Percentiles rank a stretch among this genome's conserved stretches.
phyloP scores from a whole-genome alignment of 2,888 invertebrate species.

The Buathra laborator region DNA sequence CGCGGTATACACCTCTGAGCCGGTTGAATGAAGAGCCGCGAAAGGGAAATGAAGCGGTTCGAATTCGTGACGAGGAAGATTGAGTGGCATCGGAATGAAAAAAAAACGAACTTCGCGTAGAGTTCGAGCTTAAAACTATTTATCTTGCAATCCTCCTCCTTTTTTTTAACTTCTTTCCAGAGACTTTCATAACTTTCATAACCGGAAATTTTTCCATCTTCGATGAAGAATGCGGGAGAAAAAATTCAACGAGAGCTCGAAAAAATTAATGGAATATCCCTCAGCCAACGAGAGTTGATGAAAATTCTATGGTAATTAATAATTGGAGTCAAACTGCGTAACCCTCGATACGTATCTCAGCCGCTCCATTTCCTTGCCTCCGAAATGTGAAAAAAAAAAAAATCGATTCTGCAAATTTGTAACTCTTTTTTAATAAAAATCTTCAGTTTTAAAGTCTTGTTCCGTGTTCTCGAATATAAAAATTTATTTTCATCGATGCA shows the following conservation, averaged over 20 bases:
- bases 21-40: slow-evolving; percentile 15
- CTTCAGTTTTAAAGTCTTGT: too few species aligned
- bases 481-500: too few species aligned
- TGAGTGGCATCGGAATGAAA: slow-evolving; percentile 9
- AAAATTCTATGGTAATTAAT: slow-evolving; percentile 52
- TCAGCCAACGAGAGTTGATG: slow-evolving; percentile 26
- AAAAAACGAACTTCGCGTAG: background rate
- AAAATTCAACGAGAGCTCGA: background rate
- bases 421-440: too few species aligned
- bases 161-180: background rate
- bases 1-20: background rate
- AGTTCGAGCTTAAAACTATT: background rate
- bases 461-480: too few species aligned
- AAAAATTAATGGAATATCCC: background rate
- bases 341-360: background rate
- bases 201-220: background rate
- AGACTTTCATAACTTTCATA: background rate
- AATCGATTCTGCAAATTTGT: too few species aligned
- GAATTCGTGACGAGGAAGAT: slow-evolving; percentile 29
- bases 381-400: too few species aligned
- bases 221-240: background rate
- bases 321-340: background rate
- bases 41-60: slow-evolving; percentile 32
- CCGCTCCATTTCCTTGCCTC: background rate
- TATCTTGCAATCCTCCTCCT: background rate